Evolutionary conservation across 2,113 vertebrate genomes (phyloP).

Genomic region (Bos taurus): ARS-UCD2.0 NC_037333.1:20735001-20735500

Average conservation of each 20-base stretch:
- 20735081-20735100: slow-evolving; percentile 62
- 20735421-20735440: neutral
- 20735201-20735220: slow-evolving; percentile 49
- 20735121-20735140: slow-evolving; percentile 67
- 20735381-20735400: neutral
- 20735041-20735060: slow-evolving; percentile 67
- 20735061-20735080: slow-evolving; percentile 77
- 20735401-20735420: slow-evolving; percentile 46
- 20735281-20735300: slow-evolving; percentile 53
- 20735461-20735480: slow-evolving; percentile 30
- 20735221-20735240: slow-evolving; percentile 43
- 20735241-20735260: neutral
- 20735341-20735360: slow-evolving; percentile 44
- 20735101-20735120: slow-evolving; percentile 51
- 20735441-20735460: neutral
- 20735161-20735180: slow-evolving; percentile 71
- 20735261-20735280: neutral
- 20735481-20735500: neutral
- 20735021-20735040: slow-evolving; percentile 66
- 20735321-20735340: slow-evolving; percentile 39
- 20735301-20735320: slow-evolving; percentile 38
- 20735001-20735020: slow-evolving; percentile 73
- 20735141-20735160: slow-evolving; percentile 71
- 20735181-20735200: slow-evolving; percentile 75
- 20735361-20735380: slow-evolving; percentile 48